phyloP scores from a whole-genome alignment of 2,113 vertebrate species.

The Zeus faber region DNA sequence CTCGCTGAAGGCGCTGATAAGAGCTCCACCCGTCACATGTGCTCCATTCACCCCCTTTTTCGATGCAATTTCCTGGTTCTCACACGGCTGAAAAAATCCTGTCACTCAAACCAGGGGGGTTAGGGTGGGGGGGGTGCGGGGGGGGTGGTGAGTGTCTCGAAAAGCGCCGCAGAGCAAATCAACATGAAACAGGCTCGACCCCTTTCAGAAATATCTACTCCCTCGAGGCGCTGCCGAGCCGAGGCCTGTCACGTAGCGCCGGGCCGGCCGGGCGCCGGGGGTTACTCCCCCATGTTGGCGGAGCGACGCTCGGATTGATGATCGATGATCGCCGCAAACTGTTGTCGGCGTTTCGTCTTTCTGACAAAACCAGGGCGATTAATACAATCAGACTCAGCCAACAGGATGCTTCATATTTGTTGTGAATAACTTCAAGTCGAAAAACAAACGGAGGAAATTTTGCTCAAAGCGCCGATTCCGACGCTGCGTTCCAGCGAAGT shows the following conservation, averaged over 20 bases:
- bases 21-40: constrained; percentile 27
- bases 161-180: constrained; percentile 29
- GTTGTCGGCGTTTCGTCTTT: no score
- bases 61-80: constrained; percentile 48
- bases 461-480: no score
- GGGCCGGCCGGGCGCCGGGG: neutral
- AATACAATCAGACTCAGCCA: no score
- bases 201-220: constrained; percentile 12
- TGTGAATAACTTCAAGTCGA: no score
- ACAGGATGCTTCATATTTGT: no score
- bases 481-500: no score
- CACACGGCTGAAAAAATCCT: constrained; percentile 33
- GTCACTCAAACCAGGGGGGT: constrained; percentile 42
- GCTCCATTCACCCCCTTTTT: constrained; percentile 35
- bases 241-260: constrained; percentile 1
- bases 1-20: no score
- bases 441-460: no score
- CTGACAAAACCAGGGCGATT: no score
- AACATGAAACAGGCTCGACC: constrained; percentile 24
- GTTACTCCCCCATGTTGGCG: neutral
- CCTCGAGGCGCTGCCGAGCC: constrained; percentile 16
- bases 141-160: neutral
- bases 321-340: no score
- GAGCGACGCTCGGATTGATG: no score
- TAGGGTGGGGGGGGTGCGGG: no score